Conservation (phyloP, 2,888 invertebrate genomes). For the Acleris sparsana region DNA sequence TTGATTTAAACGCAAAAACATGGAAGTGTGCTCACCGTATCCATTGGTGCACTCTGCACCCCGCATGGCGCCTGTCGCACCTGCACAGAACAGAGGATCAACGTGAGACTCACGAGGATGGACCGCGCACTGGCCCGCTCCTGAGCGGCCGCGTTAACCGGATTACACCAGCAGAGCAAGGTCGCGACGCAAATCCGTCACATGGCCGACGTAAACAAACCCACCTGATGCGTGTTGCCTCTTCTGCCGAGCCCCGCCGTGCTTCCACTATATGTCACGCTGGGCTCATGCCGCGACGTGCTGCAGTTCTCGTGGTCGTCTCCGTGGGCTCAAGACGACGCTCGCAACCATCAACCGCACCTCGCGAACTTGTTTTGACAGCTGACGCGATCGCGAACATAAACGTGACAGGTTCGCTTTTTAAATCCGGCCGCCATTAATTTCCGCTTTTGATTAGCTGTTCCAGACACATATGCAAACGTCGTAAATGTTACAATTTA, state of each 20-base stretch:
- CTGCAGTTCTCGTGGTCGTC: conserved; percentile 1
- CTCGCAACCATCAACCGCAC: conserved; percentile 29
- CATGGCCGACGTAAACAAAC: conserved; percentile 63
- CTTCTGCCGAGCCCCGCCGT: conserved; percentile 5
- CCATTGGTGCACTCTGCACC: conserved; percentile 31
- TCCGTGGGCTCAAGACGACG: background rate
- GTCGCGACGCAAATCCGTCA: conserved; percentile 53
- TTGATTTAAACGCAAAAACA: background rate
- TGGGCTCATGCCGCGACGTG: conserved; percentile 18
- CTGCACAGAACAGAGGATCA: conserved; percentile 7
- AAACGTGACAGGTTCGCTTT: conserved; percentile 26
- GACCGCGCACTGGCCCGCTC: conserved; percentile 19
- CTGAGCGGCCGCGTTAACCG: conserved; percentile 46
- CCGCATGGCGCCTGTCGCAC: conserved; percentile 16
- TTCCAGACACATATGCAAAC: conserved; percentile 54
- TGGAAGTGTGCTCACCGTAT: conserved; percentile 18
- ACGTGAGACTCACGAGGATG: background rate
- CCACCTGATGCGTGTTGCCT: conserved; percentile 53
- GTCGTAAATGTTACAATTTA: too few relatives aligned
- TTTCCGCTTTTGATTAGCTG: conserved; percentile 16
- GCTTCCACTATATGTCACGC: conserved; percentile 14
- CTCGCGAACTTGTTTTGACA: conserved; percentile 36
- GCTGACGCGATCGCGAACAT: conserved; percentile 19
- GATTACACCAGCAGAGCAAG: conserved; percentile 51
- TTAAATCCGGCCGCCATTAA: conserved; percentile 27